These are phyloP conservation scores for Pantherophis vulpinus DNA, from an alignment of 2,797 vertebrate species.

Conservation along the genomic window DNA sequence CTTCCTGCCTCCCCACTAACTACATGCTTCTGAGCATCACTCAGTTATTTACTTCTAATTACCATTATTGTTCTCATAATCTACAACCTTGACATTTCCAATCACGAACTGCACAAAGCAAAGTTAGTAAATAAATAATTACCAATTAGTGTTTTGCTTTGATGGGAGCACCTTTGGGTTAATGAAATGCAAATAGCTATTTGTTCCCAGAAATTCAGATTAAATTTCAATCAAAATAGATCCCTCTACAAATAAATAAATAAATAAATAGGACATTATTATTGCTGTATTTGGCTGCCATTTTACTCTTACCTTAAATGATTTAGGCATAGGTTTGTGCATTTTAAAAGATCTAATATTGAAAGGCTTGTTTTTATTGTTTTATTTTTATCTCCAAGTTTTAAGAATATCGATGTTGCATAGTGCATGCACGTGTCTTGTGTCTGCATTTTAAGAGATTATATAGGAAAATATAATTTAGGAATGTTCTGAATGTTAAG, in stretches of 20 bases:
- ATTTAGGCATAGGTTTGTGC: not conserved
- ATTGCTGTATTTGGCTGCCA: not conserved
- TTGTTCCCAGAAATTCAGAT: not conserved
- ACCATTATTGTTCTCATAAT: not conserved
- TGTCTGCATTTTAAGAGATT: not conserved
- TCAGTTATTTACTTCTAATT: not conserved
- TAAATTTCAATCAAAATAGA: not conserved
- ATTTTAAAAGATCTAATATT: not conserved
- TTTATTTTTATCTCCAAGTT: not conserved
- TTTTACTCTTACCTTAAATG: not conserved
- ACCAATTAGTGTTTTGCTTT: not conserved
- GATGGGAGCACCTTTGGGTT: not conserved
- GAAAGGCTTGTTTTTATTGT: not conserved
- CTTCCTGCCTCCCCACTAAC: not conserved
- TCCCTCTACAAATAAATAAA: not conserved
- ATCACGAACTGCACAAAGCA: not conserved
- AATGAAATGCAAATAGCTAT: not conserved
- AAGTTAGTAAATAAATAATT: conserved; percentile 1
- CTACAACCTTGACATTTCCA: not conserved
- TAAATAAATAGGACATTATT: not conserved
- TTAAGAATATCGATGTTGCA: not conserved
- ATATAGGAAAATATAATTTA: not conserved
- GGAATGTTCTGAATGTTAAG: not conserved
- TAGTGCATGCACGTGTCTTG: not conserved
- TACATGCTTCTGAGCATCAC: not conserved